Conservation (phyloP, 2,888 invertebrate genomes). For the Conchocele bisecta region DNA sequence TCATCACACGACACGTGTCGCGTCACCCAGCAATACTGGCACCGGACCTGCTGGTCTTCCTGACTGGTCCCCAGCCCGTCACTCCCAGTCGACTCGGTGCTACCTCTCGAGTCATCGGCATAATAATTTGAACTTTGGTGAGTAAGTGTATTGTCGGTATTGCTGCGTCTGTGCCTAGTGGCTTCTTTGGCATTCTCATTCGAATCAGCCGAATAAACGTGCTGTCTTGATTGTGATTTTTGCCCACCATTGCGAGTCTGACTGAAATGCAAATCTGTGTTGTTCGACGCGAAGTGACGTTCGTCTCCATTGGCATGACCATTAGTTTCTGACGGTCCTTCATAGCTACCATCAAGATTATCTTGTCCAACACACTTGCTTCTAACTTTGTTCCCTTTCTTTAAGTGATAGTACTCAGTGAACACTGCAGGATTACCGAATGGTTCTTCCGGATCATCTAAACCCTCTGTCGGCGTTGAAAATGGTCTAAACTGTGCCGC, state of each 20-base stretch:
- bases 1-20: conserved; percentile 74
- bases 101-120: not conserved
- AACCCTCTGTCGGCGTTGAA: conserved; percentile 61
- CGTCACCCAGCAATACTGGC: conserved; percentile 74
- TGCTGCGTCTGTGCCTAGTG: not conserved
- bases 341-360: no score
- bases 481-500: conserved; percentile 54
- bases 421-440: conserved; percentile 52
- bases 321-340: no score
- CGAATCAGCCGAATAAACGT: no score
- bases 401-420: conserved; percentile 4
- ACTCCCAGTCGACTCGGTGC: no score
- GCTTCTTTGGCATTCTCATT: no score
- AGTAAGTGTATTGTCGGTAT: not conserved
- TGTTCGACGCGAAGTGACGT: no score
- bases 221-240: no score
- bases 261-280: no score
- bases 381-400: conserved; percentile 3
- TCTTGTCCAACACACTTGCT: no score
- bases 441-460: conserved; percentile 41
- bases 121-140: not conserved
- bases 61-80: no score
- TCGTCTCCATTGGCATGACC: no score
- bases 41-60: conserved; percentile 28
- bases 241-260: no score